These are phyloP conservation scores for Protophormia terraenovae DNA, from an alignment of 2,888 invertebrate species.

Conservation along the genomic window DNA sequence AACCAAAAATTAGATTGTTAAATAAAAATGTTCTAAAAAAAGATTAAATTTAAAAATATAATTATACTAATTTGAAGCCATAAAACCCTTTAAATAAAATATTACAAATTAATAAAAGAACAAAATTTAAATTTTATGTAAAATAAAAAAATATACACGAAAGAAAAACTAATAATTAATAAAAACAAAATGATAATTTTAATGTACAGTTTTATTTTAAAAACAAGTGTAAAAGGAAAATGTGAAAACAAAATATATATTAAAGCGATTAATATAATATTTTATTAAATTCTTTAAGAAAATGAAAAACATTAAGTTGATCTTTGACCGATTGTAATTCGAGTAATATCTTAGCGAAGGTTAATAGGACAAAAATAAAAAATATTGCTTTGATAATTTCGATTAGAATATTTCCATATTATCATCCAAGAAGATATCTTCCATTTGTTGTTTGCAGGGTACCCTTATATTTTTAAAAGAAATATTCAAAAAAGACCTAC, in stretches of 20 bases:
- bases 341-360: too few relatives aligned
- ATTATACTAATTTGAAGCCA: constrained; percentile 16
- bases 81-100: neutral
- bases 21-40: constrained; percentile 48
- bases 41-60: constrained; percentile 7
- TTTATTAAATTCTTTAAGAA: too few relatives aligned
- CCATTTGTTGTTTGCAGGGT: too few relatives aligned
- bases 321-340: too few relatives aligned
- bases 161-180: neutral
- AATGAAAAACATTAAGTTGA: too few relatives aligned
- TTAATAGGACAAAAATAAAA: too few relatives aligned
- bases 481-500: too few relatives aligned
- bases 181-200: constrained; percentile 28
- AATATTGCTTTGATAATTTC: too few relatives aligned
- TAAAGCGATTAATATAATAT: neutral
- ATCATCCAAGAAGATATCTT: too few relatives aligned
- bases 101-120: constrained; percentile 3
- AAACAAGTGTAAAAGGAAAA: neutral
- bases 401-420: too few relatives aligned
- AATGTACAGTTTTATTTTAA: constrained; percentile 54
- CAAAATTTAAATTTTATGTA: constrained; percentile 48
- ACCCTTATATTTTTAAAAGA: too few relatives aligned
- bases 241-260: neutral
- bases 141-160: constrained; percentile 50
- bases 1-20: constrained; percentile 63